These are phyloP conservation scores for Lasiurus borealis DNA, from an alignment of 2,113 vertebrate species.

Conservation along the genomic window DNA sequence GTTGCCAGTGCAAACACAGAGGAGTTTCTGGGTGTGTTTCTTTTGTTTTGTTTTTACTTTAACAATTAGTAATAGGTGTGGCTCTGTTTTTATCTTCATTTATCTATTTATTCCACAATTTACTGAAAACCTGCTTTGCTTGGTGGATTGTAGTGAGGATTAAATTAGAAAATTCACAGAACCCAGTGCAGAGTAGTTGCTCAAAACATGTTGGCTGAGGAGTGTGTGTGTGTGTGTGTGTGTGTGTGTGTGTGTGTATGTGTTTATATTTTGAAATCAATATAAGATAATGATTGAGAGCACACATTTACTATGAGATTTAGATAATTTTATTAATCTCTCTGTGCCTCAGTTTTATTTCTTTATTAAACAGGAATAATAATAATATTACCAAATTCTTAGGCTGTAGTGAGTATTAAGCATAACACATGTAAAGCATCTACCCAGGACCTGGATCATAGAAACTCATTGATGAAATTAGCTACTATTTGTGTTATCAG, in stretches of 20 bases:
- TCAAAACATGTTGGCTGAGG: not conserved
- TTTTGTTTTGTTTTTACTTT: not conserved
- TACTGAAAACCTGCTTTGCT: constrained; percentile 31
- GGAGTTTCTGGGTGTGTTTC: not conserved
- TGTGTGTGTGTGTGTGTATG: not conserved
- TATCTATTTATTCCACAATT: not conserved
- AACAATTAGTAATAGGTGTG: not conserved
- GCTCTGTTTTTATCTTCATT: constrained; percentile 13
- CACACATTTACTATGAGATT: not conserved
- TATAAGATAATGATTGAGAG: not conserved
- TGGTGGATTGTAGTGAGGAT: not conserved
- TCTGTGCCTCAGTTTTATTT: constrained; percentile 35
- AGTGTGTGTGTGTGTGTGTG: not conserved
- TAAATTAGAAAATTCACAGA: constrained; percentile 40
- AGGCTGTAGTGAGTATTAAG: not conserved
- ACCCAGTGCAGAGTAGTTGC: not conserved
- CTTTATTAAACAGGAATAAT: not conserved
- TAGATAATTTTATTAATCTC: not conserved
- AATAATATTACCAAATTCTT: not conserved
- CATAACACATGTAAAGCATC: not conserved
- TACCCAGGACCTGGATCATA: not conserved
- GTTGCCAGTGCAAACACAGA: not conserved
- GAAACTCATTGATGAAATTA: not conserved
- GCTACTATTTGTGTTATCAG: not conserved
- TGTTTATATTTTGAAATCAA: constrained; percentile 39